A percentile compares a stretch with the other conserved stretches of the same genome.
Evolutionary conservation across 2,113 vertebrate species (phyloP).

Genomic region (Equus przewalskii): DNA sequence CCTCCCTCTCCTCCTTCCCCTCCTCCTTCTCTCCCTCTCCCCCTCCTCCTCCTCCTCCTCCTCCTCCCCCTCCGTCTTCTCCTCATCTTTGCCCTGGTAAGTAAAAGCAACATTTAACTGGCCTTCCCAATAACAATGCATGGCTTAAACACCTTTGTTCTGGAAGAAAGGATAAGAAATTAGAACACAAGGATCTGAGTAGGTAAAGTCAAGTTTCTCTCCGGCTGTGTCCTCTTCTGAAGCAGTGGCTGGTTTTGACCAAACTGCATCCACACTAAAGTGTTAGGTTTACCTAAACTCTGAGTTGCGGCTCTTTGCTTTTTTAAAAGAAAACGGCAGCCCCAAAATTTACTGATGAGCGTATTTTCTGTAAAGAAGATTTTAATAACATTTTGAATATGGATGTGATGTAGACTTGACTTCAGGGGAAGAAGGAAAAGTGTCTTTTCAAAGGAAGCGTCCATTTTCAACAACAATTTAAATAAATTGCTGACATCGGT

Average conservation of each 20-base stretch:
- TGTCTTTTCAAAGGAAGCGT: background rate
- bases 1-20: background rate
- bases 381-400: constrained; percentile 2
- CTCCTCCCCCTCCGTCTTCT: background rate
- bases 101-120: background rate
- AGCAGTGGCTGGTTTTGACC: background rate
- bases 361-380: background rate
- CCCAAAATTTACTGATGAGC: background rate
- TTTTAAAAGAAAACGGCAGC: constrained; percentile 18
- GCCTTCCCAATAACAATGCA: background rate
- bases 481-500: background rate
- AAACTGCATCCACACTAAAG: background rate
- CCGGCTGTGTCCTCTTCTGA: background rate
- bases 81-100: background rate
- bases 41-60: background rate
- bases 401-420: background rate
- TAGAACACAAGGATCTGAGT: background rate
- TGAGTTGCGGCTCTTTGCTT: background rate
- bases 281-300: background rate
- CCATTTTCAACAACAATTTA: constrained; percentile 19
- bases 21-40: background rate
- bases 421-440: background rate
- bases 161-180: background rate
- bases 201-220: background rate
- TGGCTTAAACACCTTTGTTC: background rate